Base-by-base conservation (phyloP, 2,888 invertebrate genomes). In the Caenorhabditis imperialis region DNA sequence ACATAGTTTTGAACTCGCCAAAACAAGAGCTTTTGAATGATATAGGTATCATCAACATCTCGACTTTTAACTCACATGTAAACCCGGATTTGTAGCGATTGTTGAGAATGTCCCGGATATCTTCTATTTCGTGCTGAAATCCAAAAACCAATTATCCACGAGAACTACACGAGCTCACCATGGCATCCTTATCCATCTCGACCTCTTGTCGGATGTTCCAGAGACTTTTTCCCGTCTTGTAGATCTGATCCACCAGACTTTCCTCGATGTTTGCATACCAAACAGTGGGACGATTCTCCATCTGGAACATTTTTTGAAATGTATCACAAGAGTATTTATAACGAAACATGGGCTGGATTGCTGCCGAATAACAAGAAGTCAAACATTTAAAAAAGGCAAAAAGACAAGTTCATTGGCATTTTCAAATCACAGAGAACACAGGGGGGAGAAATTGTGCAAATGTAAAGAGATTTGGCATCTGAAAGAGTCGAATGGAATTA, bases 381-480 rank as follows among this genome's bases (percentile, higher is more conserved):
- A 10, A n/a, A 30, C 30, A 30, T 6, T 30, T 6, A 30, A n/a
- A 6, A 30, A 10, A 30, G 30, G 30, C 7, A 4, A 54, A 30
- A 18, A 18, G 30, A 55, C 27, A 33, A 27, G 37, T 33, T n/a
- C 23, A 23, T 16, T 40, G n/a, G 16, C 5, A 16, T 6, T 5
- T 12, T 33, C 1, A 27, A 50, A 33, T 50, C 18, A 33, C 48
- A 50, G 33, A 20, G 14, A n/a, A 33, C 2, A 48, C 16, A 45
- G 40, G n/a, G 7, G 16, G n/a, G n/a, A n/a, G n/a, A n/a, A n/a
- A n/a, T n/a, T n/a, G n/a, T n/a, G n/a, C n/a, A n/a, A 30, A 50
- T 33, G n/a, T 38, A 25, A 53, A 53, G 38, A 54, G 40, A 27
- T 40, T 40, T 40, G 7, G 18, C 6, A n/a, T 40, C 16, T 16